Base-by-base conservation (phyloP, 2,888 invertebrate species). In the Cosmopolites sordidus region DNA sequence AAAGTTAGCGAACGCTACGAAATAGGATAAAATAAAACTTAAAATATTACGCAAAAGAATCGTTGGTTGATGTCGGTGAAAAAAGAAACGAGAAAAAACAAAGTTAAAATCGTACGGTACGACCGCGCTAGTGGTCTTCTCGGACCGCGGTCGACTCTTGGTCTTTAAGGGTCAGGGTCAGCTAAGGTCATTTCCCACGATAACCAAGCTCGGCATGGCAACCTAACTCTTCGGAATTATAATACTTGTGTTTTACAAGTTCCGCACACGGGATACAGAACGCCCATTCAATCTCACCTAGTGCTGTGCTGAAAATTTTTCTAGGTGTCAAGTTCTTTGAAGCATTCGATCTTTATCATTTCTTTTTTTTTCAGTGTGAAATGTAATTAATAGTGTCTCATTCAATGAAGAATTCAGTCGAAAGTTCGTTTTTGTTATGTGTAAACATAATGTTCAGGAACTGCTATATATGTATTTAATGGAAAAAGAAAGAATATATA, bases 151-250 rank as follows among this genome's bases (percentile, higher is more conserved):
- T 42, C 54, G 45, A 51, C 44, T 51, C 51, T 58, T 48, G 56
- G 56, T 42, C 53, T 46, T 49, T 51, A 55, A 72, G 73, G 73
- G 75, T 75, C 75, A 75, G 75, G 75, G 75, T 74, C 74, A 75
- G 69, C 63, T 72, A 73, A 74, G 75, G 74, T 75, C 73, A 74
- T 73, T 75, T 75, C 75, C 72, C 74, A 75, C 75, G 74, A 73
- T 73, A 72, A 70, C 72, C 71, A 66, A 69, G 71, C 69, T 52
- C 70, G 66, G 68, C 71, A 70, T 72, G 68, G 72, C 72, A 73
- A 72, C 73, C 66, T 68, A 68, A 67, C 62, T 66, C 67, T 68
- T 70, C 69, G 67, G 69, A 70, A 71, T 70, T 69, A 70, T 69
- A 70, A 68, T 67, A 58, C 62, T 59, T 58, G 59, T 62, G 59